A percentile compares a stretch with the other conserved stretches of the same genome.
phyloP scores from a whole-genome alignment of 2,797 vertebrate genomes.

The Manis pentadactyla region DNA sequence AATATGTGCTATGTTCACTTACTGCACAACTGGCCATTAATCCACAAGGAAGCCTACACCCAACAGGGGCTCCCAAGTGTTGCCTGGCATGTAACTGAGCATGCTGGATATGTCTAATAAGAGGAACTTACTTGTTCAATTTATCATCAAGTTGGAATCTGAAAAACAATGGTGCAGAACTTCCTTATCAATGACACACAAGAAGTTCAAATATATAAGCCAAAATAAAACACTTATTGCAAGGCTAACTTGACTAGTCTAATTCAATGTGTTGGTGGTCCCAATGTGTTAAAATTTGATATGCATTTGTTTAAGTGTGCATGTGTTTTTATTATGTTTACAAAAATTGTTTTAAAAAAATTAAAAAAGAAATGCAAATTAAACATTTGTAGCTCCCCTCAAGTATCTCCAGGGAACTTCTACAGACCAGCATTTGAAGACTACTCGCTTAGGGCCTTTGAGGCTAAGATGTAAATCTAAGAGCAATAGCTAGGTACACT shows the following conservation, averaged over 20 bases:
- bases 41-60: neutral
- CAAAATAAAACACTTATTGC: constrained; percentile 41
- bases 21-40: neutral
- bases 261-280: neutral
- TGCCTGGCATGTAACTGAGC: neutral
- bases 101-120: neutral
- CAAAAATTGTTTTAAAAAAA: constrained; percentile 7
- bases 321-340: neutral
- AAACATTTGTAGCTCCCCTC: neutral
- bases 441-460: neutral
- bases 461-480: constrained; percentile 50
- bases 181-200: constrained; percentile 19
- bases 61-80: neutral
- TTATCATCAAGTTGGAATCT: constrained; percentile 28
- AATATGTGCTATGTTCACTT: neutral
- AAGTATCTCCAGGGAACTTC: constrained; percentile 10
- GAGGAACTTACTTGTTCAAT: neutral
- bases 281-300: constrained; percentile 15
- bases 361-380: constrained; percentile 48
- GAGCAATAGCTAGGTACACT: neutral
- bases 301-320: neutral
- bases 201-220: constrained; percentile 18
- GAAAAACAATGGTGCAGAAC: neutral
- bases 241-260: constrained; percentile 20
- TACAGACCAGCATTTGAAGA: neutral